A percentile compares a stretch with the other conserved stretches of the same genome.
phyloP scores from a whole-genome alignment of 2,113 vertebrate species.

The Capricornis sumatraensis region DNA sequence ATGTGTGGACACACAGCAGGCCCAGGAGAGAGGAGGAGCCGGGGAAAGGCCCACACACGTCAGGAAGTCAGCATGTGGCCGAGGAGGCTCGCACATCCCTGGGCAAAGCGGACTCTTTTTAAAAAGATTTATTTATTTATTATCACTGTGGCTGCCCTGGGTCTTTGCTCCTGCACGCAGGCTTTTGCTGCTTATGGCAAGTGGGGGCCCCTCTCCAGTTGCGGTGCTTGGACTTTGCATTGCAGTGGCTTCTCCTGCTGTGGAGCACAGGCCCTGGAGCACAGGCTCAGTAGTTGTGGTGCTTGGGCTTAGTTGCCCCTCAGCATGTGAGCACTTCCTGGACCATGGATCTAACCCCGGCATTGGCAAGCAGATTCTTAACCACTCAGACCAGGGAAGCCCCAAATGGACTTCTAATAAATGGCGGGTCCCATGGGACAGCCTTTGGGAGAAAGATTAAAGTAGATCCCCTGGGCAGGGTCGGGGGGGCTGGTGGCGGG shows the following conservation, averaged over 20 bases:
- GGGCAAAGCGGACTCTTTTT: not conserved
- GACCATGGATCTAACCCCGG: not conserved
- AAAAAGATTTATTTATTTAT: not conserved
- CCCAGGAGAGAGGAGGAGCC: not conserved
- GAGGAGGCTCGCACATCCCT: not conserved
- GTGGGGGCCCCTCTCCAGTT: not conserved
- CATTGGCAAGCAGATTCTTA: not conserved
- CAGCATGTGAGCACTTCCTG: not conserved
- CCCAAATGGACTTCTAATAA: not conserved
- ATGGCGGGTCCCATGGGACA: not conserved
- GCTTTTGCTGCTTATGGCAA: not conserved
- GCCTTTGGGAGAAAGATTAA: not conserved
- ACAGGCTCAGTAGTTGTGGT: not conserved
- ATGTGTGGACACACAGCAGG: rapidly evolving
- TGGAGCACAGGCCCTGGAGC: not conserved
- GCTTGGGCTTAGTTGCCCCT: not conserved
- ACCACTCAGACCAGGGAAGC: not conserved
- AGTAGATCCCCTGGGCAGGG: not conserved
- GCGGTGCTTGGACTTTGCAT: rapidly evolving
- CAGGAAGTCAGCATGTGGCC: rapidly evolving
- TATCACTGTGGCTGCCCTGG: not conserved
- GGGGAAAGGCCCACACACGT: rapidly evolving
- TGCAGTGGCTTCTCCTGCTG: not conserved
- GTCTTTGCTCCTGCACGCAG: not conserved
- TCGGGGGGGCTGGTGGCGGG: not conserved